Base-by-base conservation (phyloP, 2,888 invertebrate genomes). In the Acanthoscelides obtectus region DNA sequence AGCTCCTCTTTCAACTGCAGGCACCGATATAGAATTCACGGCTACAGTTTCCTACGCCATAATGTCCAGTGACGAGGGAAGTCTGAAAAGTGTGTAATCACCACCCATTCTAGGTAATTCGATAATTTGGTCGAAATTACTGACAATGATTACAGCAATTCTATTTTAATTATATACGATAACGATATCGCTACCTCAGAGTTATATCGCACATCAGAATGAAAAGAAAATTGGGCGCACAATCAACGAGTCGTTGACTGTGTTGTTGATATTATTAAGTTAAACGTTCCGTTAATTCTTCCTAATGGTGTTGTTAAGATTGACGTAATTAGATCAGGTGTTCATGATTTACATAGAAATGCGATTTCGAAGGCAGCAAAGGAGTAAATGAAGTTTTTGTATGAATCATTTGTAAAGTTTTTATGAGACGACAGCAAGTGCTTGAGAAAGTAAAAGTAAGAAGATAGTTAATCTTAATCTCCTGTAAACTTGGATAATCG, bases 121-220 rank as follows among this genome's bases (percentile, higher is more conserved):
- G 12, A 45, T 45, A 45, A 45, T 45, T 66, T 84, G 83, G 81
- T 82, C 81, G 81, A 84, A 84, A 84, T 85, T 85, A 84, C 82
- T 80, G 82, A 45, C 45, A 45, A 45, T 45, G 45, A 84, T 85
- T 85, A 84, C 82, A 80, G 82, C 82, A 83, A 84, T 84, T 84
- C 84, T 80, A 75, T 81, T 83, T 83, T 84, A 84, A 84, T 84
- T 84, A 83, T 81, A 82, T 73, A 74, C 76, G 81, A 81, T 82
- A 81, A 83, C 79, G 80, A 79, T 81, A 82, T 83, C 82, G 81
- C 80, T 80, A 79, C 77, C 45, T 45, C 45, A 17, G 45, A 45
- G 45, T 4, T 66, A 21, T 66, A 79, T 78, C 82, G 81, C 82
- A 83, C 80, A 82, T 82, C 81, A 81, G 79, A 79, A 78, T 77